phyloP scores from a whole-genome alignment of 2,797 vertebrate species.

The Bradypus variegatus region DNA sequence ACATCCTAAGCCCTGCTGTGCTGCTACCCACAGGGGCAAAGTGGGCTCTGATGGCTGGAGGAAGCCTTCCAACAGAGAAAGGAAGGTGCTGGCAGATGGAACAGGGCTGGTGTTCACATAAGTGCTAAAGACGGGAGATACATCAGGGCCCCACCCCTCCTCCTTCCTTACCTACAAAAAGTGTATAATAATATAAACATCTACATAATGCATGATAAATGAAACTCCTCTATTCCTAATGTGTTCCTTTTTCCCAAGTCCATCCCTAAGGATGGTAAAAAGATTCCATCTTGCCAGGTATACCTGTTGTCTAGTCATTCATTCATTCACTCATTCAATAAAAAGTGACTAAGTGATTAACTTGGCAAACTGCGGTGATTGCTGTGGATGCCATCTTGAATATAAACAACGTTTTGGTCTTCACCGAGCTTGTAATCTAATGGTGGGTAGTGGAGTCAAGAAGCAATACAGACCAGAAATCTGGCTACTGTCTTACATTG shows the following conservation, averaged over 20 bases:
- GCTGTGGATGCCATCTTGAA: not conserved
- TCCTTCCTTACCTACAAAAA: not conserved
- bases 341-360: not conserved
- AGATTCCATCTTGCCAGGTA: not conserved
- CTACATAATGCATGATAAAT: not conserved
- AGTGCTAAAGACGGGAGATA: not conserved
- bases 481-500: too few species aligned
- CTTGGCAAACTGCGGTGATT: not conserved
- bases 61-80: not conserved
- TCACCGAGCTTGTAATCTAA: not conserved
- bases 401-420: not conserved
- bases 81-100: not conserved
- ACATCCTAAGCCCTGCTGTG: too few species aligned
- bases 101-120: too few species aligned
- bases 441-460: too few species aligned
- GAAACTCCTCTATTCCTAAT: not conserved
- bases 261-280: not conserved
- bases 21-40: not conserved
- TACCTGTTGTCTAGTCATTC: not conserved
- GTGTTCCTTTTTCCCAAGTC: not conserved
- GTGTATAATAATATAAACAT: too few species aligned
- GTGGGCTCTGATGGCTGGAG: not conserved
- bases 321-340: not conserved
- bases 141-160: too few species aligned
- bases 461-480: not conserved